Evolutionary conservation across 2,888 invertebrate species (phyloP).

Genomic region (Ormia ochracea): DNA sequence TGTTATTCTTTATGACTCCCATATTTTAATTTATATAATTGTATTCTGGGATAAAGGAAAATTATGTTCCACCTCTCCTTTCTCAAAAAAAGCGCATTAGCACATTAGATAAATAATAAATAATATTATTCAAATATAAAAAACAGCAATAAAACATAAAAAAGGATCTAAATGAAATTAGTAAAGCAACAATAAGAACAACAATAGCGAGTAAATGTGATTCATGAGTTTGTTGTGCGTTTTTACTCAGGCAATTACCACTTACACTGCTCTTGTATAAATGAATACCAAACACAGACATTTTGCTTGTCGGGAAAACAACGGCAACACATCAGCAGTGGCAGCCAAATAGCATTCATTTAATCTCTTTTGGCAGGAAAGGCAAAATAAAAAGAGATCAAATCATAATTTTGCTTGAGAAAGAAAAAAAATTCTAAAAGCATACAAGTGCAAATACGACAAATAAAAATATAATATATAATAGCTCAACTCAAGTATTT

Average conservation of each 20-base stretch:
- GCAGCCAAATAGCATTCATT: slow-evolving; percentile 66
- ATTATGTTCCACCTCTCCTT: background rate
- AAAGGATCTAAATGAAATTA: slow-evolving; percentile 40
- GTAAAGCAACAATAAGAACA: slow-evolving; percentile 43
- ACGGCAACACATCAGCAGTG: slow-evolving; percentile 59
- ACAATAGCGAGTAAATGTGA: slow-evolving; percentile 45
- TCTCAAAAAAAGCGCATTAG: background rate
- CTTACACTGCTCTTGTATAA: slow-evolving; percentile 36
- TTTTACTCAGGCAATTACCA: slow-evolving; percentile 42
- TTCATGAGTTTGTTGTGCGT: slow-evolving; percentile 45
- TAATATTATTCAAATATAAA: slow-evolving; percentile 47
- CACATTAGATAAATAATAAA: background rate
- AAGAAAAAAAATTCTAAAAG: slow-evolving; percentile 1
- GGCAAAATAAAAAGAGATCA: slow-evolving; percentile 19
- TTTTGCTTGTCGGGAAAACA: slow-evolving; percentile 69
- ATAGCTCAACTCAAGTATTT: background rate
- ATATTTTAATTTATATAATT: too few species aligned
- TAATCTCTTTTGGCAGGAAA: slow-evolving; percentile 73
- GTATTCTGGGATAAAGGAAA: background rate
- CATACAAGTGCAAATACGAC: background rate
- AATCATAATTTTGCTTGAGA: slow-evolving; percentile 40
- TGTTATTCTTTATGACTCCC: too few species aligned
- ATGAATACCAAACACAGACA: slow-evolving; percentile 13
- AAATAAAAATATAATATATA: background rate
- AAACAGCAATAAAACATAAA: slow-evolving; percentile 14